These are phyloP conservation scores for Drosophila austrosaltans DNA, from an alignment of 2,888 invertebrate species.

Conservation along the genomic window DNA sequence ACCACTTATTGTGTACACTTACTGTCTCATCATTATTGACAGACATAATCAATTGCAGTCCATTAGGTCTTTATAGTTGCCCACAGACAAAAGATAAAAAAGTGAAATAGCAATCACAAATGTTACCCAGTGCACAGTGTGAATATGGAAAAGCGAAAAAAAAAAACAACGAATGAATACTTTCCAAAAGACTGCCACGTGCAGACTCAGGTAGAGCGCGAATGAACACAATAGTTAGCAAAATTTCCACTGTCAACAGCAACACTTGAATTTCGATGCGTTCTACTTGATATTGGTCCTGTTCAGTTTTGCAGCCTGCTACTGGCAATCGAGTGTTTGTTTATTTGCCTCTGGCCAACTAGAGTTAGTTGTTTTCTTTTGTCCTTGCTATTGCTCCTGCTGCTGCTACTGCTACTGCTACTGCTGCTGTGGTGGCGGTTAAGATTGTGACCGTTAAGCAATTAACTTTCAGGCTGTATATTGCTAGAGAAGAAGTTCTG, in stretches of 20 bases:
- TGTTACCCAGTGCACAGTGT: background rate
- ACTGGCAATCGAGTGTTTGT: slow-evolving; percentile 13
- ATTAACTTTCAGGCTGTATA: slow-evolving; percentile 10
- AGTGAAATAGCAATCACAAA: slow-evolving; percentile 32
- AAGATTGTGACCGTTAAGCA: slow-evolving; percentile 9
- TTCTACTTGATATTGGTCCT: background rate
- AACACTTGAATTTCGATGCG: background rate
- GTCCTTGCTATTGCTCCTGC: slow-evolving; percentile 3
- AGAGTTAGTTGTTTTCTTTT: slow-evolving; percentile 4
- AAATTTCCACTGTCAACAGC: background rate
- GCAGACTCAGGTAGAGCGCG: background rate
- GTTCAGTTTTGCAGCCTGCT: slow-evolving; percentile 5
- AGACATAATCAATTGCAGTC: slow-evolving; percentile 80
- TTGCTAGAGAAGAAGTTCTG: background rate
- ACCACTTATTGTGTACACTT: slow-evolving; percentile 51
- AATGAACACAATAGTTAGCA: background rate
- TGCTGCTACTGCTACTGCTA: background rate
- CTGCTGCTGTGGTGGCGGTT: background rate
- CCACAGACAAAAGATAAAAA: slow-evolving; percentile 50
- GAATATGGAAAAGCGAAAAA: background rate
- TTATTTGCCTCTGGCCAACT: slow-evolving; percentile 7
- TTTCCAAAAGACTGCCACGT: slow-evolving; percentile 9
- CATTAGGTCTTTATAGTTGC: slow-evolving; percentile 73
- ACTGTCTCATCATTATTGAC: slow-evolving; percentile 66
- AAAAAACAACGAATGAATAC: background rate